phyloP scores from a whole-genome alignment of 2,888 invertebrate species.

The Oscheius sp. region DNA sequence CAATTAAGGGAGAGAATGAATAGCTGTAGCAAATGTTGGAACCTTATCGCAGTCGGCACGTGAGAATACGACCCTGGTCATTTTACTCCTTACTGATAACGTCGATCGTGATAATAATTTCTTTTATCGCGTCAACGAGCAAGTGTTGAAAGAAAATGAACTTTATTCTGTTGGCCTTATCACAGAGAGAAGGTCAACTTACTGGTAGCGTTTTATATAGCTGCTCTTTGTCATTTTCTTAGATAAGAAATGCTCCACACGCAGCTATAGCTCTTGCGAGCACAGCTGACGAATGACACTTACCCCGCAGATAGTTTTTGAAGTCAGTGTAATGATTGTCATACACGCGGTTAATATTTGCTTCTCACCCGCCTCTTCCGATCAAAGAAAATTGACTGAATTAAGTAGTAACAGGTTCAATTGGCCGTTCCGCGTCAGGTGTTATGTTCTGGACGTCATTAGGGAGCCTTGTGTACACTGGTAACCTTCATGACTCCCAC shows the following conservation, averaged over 20 bases:
- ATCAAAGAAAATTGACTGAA: not conserved
- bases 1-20: not conserved
- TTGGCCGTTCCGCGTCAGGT: conserved; percentile 21
- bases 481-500: conserved; percentile 12
- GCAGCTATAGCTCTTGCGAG: not conserved
- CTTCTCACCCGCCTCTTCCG: no score
- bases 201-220: not conserved
- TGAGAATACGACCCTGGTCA: no score
- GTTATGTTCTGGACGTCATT: conserved; percentile 22
- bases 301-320: conserved; percentile 1
- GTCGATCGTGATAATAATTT: no score
- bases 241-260: not conserved
- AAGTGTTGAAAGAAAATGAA: no score
- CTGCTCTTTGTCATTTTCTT: not conserved
- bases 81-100: no score
- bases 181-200: not conserved
- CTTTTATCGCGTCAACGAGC: no score
- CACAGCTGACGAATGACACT: conserved; percentile 7
- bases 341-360: no score
- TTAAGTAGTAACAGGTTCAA: conserved; percentile 1
- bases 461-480: conserved; percentile 20
- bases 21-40: not conserved
- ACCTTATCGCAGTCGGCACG: not conserved
- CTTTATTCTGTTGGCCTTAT: no score
- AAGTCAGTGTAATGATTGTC: not conserved